Evolutionary conservation across 2,797 vertebrate species (phyloP).

Genomic region (Lates japonicus): DNA sequence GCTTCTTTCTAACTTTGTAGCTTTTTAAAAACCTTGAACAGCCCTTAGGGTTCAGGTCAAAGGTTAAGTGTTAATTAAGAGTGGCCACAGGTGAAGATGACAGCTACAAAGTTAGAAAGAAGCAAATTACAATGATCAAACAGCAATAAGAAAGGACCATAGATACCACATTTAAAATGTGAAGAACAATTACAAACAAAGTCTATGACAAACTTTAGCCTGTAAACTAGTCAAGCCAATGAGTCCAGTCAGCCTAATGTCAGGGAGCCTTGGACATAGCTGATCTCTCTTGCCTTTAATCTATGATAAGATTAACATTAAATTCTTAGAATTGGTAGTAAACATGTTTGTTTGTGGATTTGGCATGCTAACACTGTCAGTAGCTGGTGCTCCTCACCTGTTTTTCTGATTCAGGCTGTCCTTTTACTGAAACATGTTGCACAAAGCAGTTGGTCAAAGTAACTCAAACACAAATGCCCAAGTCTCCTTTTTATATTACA

Average conservation of each 20-base stretch:
- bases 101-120: not conserved
- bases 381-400: not conserved
- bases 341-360: not conserved
- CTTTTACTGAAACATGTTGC: not conserved
- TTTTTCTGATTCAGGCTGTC: not conserved
- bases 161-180: not conserved
- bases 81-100: not conserved
- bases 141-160: not conserved
- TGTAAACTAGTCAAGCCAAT: not conserved
- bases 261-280: not conserved
- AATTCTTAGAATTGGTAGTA: not conserved
- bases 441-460: too few species aligned
- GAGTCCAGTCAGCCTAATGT: not conserved
- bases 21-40: not conserved
- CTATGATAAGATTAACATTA: not conserved
- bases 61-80: slow-evolving; percentile 41
- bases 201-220: not conserved
- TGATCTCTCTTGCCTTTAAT: not conserved
- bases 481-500: not conserved
- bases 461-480: rapidly evolving
- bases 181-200: not conserved
- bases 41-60: slow-evolving; percentile 7
- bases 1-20: not conserved
- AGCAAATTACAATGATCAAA: not conserved
- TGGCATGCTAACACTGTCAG: not conserved